Evolutionary conservation across 2,113 vertebrate genomes (phyloP), one percentile per base, ranked within the genome.

Genomic region (Pontoporia blainvillei): DNA sequence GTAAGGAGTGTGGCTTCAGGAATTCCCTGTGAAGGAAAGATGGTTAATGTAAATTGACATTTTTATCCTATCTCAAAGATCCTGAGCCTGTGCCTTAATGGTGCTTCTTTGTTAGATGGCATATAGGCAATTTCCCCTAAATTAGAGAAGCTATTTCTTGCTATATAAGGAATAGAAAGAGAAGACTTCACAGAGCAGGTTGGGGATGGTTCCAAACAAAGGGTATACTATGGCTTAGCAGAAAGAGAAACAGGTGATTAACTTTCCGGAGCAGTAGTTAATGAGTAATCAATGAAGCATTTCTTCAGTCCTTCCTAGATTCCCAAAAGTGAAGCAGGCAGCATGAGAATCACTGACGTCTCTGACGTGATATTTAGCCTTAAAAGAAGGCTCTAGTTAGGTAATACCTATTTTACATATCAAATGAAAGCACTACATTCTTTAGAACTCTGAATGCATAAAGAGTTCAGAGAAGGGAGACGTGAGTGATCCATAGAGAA

Each of bases 231-330:
- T 79, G 75, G 54, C 18, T 75, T 57, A 54, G 72, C 61, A 81
- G 84, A 52, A 85, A 23, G 86, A 94, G 94, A 96, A 84, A 75
- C 8, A 78, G 72, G 20, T 84, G 76, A 97, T 95, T 75, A 86
- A 49, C 46, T 90, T 90, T 92, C 52, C 34, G 18, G 72, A 92
- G 31, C 4, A 13, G 44, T 62, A 54, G 73, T 94, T 96, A 94
- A 78, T 97, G 96, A 97, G 91, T 95, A 92, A 97, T 94, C 76
- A 75, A 44, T 85, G 61, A 86, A 52, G 25, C 49, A 25, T 88
- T 96, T 93, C 96, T 86, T 52, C n/a, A 81, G 71, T 49, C 39
- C 39, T 94, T 96, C 76, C 46, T 72, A 11, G 76, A 90, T 90
- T 87, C 82, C 88, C 67, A 4, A 71, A 92, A 95, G 81, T 91